Evolutionary conservation across 2,888 invertebrate genomes (phyloP), one percentile per base, ranked within the genome.

Genomic region (Alitta virens): DNA sequence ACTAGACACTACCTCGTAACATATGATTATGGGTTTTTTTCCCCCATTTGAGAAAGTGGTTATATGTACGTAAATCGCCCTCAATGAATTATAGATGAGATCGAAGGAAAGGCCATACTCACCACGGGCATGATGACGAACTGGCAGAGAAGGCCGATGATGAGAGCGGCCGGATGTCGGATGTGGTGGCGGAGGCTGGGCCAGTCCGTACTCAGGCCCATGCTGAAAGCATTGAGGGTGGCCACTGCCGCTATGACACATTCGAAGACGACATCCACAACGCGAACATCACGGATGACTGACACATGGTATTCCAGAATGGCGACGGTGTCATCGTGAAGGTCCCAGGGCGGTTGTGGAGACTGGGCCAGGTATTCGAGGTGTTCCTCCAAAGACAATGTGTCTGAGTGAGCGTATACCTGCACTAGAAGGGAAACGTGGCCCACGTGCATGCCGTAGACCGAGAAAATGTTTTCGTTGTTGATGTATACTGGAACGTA

Each of bases 131-230:
- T 77, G 26, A 79, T 66, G 52, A 79, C 72, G 68, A 79, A 77
- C 67, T 80, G 79, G 62, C 77, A 78, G 66, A 74, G 72, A 60
- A 78, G 74, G 52, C 75, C 77, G 18, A 77, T 71, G 53, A 78
- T 70, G 26, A 80, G 69, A 1, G 78, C 74, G 43, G 77, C 73
- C 0, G 78, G 78, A 62, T 74, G 74, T 67, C 75, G 75, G 38
- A 78, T 64, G 63, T 78, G 76, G 38, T 71, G 63, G 66, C 78
- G 77, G 49, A 79, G 65, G 61, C 72, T 74, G 53, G 73, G 72
- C 26, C 72, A 73, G 67, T 79, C 76, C 1, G 78, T 78, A 40
- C 75, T 73, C 67, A 78, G 78, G 58, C 80, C 80, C 51, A 79
- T 74, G 57, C 77, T 78, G 68, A 80, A 77, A 63, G 76, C 78